Percentiles rank a stretch among this genome's conserved stretches.
Conservation (phyloP, 2,113 vertebrate species). For the Rattus norvegicus region DNA sequence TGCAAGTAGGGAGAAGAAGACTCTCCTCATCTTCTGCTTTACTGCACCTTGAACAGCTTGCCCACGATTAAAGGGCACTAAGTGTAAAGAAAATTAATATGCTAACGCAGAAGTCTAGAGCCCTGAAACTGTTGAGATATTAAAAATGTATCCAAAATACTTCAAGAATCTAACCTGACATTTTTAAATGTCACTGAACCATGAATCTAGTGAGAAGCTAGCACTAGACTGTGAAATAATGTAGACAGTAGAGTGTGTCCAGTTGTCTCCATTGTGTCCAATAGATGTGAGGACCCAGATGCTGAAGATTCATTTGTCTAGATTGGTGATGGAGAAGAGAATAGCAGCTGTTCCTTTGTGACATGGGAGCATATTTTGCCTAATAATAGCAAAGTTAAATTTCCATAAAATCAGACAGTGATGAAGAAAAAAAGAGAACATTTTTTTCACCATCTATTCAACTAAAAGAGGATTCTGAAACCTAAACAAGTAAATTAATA, state of each 20-base stretch:
- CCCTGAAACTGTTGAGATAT: not conserved
- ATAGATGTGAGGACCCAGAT: not conserved
- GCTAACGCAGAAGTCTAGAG: not conserved
- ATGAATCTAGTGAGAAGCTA: not conserved
- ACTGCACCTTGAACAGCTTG: not conserved
- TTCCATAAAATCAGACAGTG: not conserved
- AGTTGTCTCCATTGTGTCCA: not conserved
- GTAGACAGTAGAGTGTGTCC: not conserved
- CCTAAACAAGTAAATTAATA: not conserved
- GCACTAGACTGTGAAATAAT: too few species aligned
- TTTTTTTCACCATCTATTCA: not conserved
- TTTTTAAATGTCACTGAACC: slow-evolving; percentile 1
- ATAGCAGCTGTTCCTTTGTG: not conserved
- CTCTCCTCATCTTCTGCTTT: not conserved
- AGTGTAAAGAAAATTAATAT: not conserved
- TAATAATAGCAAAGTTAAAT: not conserved
- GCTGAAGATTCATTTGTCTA: not conserved
- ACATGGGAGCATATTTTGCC: not conserved
- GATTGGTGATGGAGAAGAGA: not conserved
- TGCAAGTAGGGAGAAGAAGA: not conserved
- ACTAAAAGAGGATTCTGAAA: not conserved
- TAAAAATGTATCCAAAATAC: slow-evolving; percentile 33
- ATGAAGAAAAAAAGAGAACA: not conserved
- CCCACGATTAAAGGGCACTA: not conserved
- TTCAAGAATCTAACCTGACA: slow-evolving; percentile 24